These are phyloP conservation scores for Lasioglossum figueresi DNA, from an alignment of 2,888 invertebrate species.

Conservation along the genomic window DNA sequence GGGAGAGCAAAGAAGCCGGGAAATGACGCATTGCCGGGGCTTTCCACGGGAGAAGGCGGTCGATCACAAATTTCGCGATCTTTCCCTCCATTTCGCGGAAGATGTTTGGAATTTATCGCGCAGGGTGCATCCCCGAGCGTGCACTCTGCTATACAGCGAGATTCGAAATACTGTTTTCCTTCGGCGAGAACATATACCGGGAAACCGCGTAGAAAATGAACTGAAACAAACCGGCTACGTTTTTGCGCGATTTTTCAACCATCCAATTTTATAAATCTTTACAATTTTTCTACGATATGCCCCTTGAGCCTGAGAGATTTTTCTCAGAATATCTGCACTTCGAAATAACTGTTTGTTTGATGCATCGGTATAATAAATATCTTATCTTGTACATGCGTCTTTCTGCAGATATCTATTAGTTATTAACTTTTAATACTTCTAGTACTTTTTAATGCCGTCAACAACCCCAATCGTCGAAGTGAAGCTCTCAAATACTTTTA, in stretches of 20 bases:
- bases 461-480: too few relatives aligned
- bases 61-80: slow-evolving; percentile 62
- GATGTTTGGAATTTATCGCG: slow-evolving; percentile 62
- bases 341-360: not conserved
- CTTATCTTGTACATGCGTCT: not conserved
- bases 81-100: slow-evolving; percentile 46
- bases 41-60: slow-evolving; percentile 48
- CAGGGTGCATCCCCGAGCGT: slow-evolving; percentile 26
- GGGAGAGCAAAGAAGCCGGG: slow-evolving; percentile 33
- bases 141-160: slow-evolving; percentile 36
- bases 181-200: not conserved
- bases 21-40: slow-evolving; percentile 55
- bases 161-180: slow-evolving; percentile 49
- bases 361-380: not conserved
- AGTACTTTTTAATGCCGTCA: too few relatives aligned
- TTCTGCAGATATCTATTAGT: not conserved
- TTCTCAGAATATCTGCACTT: not conserved
- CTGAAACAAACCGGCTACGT: slow-evolving; percentile 29
- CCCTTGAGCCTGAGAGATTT: not conserved
- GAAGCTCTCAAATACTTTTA: not conserved
- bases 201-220: slow-evolving; percentile 39
- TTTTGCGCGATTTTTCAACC: slow-evolving; percentile 22
- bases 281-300: not conserved
- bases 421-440: not conserved
- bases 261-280: not conserved